These are phyloP conservation scores for Aelia acuminata DNA, from an alignment of 2,888 invertebrate species.

Conservation along the genomic window DNA sequence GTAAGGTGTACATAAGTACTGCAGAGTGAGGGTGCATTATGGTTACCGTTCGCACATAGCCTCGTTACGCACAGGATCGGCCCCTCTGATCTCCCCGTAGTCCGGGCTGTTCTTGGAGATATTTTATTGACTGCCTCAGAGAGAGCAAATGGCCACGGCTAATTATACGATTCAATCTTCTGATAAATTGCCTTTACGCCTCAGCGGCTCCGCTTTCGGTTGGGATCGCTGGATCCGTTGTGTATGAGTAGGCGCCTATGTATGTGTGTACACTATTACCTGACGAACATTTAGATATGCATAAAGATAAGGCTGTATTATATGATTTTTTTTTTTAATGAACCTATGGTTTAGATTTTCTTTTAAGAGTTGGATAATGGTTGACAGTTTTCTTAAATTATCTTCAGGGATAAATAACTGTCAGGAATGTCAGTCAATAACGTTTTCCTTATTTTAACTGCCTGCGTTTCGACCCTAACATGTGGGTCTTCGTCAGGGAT, in stretches of 20 bases:
- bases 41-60: not conserved
- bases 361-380: too few species aligned
- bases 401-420: too few species aligned
- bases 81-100: conserved; percentile 5
- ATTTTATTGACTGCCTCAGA: conserved; percentile 31
- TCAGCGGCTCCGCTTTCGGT: conserved; percentile 29
- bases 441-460: too few species aligned
- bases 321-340: not conserved
- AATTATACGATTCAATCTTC: conserved; percentile 50
- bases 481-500: too few species aligned
- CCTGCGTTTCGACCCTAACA: too few species aligned
- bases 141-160: conserved; percentile 38
- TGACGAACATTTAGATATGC: not conserved
- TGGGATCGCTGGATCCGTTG: not conserved
- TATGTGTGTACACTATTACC: conserved; percentile 23
- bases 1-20: too few species aligned
- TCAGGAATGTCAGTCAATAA: too few species aligned
- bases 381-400: too few species aligned
- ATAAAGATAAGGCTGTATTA: not conserved
- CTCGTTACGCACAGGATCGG: conserved; percentile 34
- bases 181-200: conserved; percentile 37
- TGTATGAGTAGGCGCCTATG: not conserved
- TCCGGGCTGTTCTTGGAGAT: not conserved
- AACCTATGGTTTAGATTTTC: too few species aligned
- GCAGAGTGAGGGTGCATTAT: not conserved